Base-by-base conservation (phyloP, 1,140 invertebrate genomes). In the Tetraneura akinire region DNA sequence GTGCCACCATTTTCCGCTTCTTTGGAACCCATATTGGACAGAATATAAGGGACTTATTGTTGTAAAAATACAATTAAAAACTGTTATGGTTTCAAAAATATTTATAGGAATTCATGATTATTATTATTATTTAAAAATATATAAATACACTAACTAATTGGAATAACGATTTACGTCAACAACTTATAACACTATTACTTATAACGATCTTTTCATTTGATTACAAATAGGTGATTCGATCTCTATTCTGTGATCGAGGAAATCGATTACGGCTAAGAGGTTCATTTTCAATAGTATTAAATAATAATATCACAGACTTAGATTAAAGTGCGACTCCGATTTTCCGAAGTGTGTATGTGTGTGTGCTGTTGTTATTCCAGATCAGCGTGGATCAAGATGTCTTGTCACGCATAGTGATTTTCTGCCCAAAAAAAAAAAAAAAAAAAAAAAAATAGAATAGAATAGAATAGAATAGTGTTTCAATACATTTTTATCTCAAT, bases 181-280 rank as follows among this genome's bases (percentile, higher is more conserved):
- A 45, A 62, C 74, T 78, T 78, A 78, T 42, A 62, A 60, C 57
- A 62, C 21, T 45, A 78, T 13, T 26, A 78, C 16, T 78, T 78
- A 78, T 78, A 78, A 78, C 74, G 74, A 78, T 45, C 74, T 55
- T 78, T 78, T 78, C 74, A 78, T 78, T 78, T 78, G 74, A 78
- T 78, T 78, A 78, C 74, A 78, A 78, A 78, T 78, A 60, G 74
- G 74, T 14, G 74, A 78, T 78, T 78, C 74, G 32, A 78, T 78
- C 53, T 78, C 74, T 78, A 78, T 78, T 57, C 53, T 78, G 53
- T 78, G 74, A 57, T 78, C 74, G 74, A 78, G 74, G 10, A 62
- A 78, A 78, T 78, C 55, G 74, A 78, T 78, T 60, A 60, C 4
- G 74, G 16, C 51, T 78, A 78, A 60, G 37, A 60, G 74, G 55